phyloP scores from a whole-genome alignment of 1,140 invertebrate species.

The Sminthurides bifidus region DNA sequence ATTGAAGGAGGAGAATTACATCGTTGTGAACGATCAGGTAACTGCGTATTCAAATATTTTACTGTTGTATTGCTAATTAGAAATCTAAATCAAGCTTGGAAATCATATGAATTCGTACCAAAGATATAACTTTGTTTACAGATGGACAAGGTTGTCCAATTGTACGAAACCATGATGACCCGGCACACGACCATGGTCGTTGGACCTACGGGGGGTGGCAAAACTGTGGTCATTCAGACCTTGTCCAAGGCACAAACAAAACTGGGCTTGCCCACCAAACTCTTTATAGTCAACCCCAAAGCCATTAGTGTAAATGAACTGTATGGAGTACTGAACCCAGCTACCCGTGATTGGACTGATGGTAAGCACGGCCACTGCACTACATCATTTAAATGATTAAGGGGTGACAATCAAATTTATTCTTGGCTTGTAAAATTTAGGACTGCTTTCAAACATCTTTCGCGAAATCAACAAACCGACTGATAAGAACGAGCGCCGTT shows the following conservation, averaged over 20 bases:
- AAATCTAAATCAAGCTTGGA: conserved; percentile 3
- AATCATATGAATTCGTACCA: not conserved
- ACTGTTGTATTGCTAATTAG: conserved; percentile 7
- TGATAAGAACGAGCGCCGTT: conserved; percentile 56
- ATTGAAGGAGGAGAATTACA: conserved; percentile 55
- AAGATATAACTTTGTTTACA: conserved; percentile 33
- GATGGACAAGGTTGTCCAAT: conserved; percentile 76
- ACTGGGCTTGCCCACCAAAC: conserved; percentile 61
- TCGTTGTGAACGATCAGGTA: conserved; percentile 64
- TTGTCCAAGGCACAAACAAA: conserved; percentile 64
- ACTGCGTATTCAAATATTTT: conserved; percentile 35
- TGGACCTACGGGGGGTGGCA: conserved; percentile 73
- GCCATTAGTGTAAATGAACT: conserved; percentile 68
- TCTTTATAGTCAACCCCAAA: conserved; percentile 69
- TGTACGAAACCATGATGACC: conserved; percentile 89
- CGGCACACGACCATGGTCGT: conserved; percentile 82
- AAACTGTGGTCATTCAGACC: conserved; percentile 70
- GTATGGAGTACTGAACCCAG: conserved; percentile 74
- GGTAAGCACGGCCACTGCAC: conserved; percentile 41
- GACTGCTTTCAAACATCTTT: conserved; percentile 73
- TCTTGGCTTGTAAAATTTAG: not conserved
- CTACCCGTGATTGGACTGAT: conserved; percentile 81
- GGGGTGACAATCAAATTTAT: not conserved
- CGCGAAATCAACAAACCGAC: conserved; percentile 71
- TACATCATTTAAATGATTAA: not conserved